A percentile compares a stretch with the other conserved stretches of the same genome.
Evolutionary conservation across 2,797 vertebrate genomes (phyloP).

Genomic region (Pangasius larnaudii): DNA sequence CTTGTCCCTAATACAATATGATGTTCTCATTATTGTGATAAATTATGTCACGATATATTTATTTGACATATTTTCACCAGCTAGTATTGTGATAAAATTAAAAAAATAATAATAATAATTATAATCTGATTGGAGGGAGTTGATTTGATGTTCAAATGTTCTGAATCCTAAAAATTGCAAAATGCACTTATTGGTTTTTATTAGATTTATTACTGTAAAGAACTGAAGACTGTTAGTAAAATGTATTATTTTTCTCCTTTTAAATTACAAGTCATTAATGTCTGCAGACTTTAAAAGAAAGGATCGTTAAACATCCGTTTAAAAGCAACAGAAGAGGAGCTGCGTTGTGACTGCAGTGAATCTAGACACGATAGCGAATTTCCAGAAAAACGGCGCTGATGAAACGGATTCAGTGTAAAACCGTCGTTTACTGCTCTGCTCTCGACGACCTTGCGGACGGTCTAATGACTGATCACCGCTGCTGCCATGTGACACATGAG

Average conservation of each 20-base stretch:
- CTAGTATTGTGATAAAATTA: too few relatives aligned
- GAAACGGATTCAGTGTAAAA: background rate
- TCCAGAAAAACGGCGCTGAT: background rate
- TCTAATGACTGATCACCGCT: constrained; percentile 4
- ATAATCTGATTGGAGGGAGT: too few relatives aligned
- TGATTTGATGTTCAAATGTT: background rate
- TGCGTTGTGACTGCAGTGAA: background rate
- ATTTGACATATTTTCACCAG: background rate
- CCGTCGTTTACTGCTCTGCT: background rate
- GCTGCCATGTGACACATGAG: background rate
- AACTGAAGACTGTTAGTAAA: background rate
- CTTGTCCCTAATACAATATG: too few relatives aligned
- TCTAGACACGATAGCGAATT: background rate
- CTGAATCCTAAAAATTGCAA: background rate
- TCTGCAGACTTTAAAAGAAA: too few relatives aligned
- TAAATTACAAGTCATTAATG: background rate
- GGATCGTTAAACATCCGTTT: too few relatives aligned
- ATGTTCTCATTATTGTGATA: background rate
- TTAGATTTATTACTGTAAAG: too few relatives aligned
- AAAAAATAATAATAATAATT: too few relatives aligned
- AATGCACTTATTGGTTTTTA: background rate
- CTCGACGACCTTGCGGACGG: constrained; percentile 21
- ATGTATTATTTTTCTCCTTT: background rate
- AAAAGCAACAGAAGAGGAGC: too few relatives aligned
- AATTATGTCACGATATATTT: background rate